phyloP scores from a whole-genome alignment of 2,888 invertebrate species.

The Parapristionchus giblindavisi region DNA sequence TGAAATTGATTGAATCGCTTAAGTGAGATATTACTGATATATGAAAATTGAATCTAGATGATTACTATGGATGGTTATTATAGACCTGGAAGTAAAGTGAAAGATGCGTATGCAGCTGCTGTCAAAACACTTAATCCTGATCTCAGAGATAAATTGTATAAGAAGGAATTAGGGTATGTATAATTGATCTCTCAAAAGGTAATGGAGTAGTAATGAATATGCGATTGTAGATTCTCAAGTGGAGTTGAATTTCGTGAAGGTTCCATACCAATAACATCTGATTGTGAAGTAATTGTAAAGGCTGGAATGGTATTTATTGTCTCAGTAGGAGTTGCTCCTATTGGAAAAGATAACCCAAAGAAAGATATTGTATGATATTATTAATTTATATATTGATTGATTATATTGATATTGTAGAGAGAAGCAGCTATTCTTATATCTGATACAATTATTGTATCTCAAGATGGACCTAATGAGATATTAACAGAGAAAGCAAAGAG shows the following conservation, averaged over 20 bases:
- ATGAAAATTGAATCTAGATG: neutral
- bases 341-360: slow-evolving; percentile 64
- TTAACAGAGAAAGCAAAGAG: slow-evolving; percentile 82
- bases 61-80: slow-evolving; percentile 77
- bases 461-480: slow-evolving; percentile 59
- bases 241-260: slow-evolving; percentile 98
- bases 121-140: slow-evolving; percentile 83
- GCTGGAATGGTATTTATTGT: slow-evolving; percentile 92
- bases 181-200: too few relatives aligned
- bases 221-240: slow-evolving; percentile 82
- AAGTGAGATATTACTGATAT: neutral
- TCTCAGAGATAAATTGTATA: slow-evolving; percentile 87
- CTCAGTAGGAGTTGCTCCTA: slow-evolving; percentile 90
- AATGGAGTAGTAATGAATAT: neutral
- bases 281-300: slow-evolving; percentile 77
- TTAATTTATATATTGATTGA: neutral
- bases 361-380: slow-evolving; percentile 3
- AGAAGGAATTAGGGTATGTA: slow-evolving; percentile 74
- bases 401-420: neutral
- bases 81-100: slow-evolving; percentile 81
- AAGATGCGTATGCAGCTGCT: slow-evolving; percentile 86
- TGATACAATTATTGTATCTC: slow-evolving; percentile 46
- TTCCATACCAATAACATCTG: slow-evolving; percentile 88
- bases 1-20: slow-evolving; percentile 70
- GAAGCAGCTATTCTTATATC: slow-evolving; percentile 29